Conservation (phyloP, 2,797 vertebrate genomes). For the Gallinago nigripennis region DNA sequence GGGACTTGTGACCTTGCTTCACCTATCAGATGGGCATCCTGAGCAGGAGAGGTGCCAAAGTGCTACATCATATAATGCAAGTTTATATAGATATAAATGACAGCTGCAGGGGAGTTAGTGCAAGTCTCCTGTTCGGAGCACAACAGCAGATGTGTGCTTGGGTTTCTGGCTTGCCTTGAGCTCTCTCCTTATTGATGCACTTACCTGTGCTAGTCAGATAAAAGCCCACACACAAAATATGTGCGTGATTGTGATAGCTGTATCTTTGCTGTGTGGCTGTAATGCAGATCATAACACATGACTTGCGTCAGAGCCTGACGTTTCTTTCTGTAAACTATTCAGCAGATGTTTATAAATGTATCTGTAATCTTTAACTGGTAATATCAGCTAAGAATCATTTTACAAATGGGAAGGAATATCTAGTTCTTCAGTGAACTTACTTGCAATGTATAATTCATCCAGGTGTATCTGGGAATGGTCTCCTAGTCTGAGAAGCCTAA, state of each 20-base stretch:
- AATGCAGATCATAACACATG: background rate
- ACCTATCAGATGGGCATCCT: background rate
- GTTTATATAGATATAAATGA: background rate
- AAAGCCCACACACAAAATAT: background rate
- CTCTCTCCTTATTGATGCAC: background rate
- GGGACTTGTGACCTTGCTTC: background rate
- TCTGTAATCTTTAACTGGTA: constrained; percentile 38
- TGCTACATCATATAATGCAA: background rate
- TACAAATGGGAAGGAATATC: constrained; percentile 59
- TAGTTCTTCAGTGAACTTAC: background rate
- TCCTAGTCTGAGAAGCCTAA: background rate
- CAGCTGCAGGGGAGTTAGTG: background rate
- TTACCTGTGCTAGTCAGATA: background rate
- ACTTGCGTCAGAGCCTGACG: constrained; percentile 48
- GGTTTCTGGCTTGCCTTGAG: background rate
- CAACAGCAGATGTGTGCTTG: background rate
- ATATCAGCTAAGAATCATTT: constrained; percentile 27
- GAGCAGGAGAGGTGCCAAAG: background rate
- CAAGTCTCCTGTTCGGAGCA: background rate
- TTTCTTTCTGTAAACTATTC: constrained; percentile 55
- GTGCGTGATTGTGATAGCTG: background rate
- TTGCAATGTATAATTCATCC: background rate
- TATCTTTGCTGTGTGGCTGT: background rate
- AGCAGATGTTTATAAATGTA: constrained; percentile 47
- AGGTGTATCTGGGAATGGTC: constrained; percentile 3